Evolutionary conservation across 1,140 invertebrate species (phyloP).

Genomic region (Hyles euphorbiae): DNA sequence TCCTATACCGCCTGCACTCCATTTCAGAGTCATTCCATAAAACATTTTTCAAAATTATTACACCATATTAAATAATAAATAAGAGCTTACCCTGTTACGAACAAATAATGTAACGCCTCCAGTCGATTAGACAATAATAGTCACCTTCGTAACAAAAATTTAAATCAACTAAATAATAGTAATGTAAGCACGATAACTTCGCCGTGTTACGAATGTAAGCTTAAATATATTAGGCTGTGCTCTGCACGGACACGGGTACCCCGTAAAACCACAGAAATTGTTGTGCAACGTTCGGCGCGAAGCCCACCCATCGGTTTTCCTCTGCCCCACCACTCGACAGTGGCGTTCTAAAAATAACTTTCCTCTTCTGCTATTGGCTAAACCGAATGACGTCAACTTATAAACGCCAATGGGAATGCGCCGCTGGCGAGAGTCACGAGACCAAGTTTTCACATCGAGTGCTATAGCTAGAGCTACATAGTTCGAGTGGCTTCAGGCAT

Average conservation of each 20-base stretch:
- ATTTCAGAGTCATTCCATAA: too few species aligned
- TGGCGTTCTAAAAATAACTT: conserved; percentile 66
- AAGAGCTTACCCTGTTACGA: conserved; percentile 32
- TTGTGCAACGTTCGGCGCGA: conserved; percentile 57
- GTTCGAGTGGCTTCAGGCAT: conserved; percentile 4
- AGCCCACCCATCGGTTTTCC: conserved; percentile 49
- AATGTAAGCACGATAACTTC: neutral
- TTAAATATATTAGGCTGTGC: neutral
- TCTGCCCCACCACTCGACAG: conserved; percentile 47
- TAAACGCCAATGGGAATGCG: conserved; percentile 38
- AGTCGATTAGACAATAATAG: conserved; percentile 11
- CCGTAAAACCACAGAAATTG: conserved; percentile 43
- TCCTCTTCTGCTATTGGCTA: conserved; percentile 38
- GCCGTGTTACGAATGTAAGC: neutral
- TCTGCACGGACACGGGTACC: conserved; percentile 28
- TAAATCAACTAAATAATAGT: neutral
- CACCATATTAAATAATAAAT: conserved; percentile 7
- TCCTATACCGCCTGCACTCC: neutral
- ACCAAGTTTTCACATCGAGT: conserved; percentile 27
- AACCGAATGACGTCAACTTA: conserved; percentile 51
- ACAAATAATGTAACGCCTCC: conserved; percentile 36
- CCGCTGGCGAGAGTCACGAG: conserved; percentile 53
- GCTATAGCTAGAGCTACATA: conserved; percentile 21
- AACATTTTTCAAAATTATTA: neutral
- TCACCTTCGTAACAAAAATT: conserved; percentile 11